phyloP scores from a whole-genome alignment of 2,888 invertebrate genomes.

The Netelia inedita region DNA sequence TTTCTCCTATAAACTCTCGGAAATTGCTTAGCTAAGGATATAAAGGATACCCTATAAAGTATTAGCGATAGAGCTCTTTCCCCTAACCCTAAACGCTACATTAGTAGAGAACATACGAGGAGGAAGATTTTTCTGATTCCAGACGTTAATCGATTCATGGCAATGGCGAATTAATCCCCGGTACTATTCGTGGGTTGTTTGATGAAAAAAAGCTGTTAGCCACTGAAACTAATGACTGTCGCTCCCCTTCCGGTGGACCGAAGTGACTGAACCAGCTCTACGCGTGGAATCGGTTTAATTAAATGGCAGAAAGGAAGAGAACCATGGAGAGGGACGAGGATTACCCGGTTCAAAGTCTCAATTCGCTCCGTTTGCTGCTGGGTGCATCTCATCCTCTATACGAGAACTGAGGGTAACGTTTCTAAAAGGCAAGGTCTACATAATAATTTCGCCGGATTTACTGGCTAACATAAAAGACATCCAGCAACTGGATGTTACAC shows the following conservation, averaged over 20 bases:
- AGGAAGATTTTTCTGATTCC: neutral
- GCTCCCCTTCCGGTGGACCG: neutral
- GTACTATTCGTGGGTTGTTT: neutral
- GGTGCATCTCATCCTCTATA: neutral
- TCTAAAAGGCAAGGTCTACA: neutral
- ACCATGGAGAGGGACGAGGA: conserved; percentile 2
- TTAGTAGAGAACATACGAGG: neutral
- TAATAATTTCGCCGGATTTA: neutral
- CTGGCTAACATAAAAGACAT: neutral
- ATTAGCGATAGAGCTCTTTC: neutral
- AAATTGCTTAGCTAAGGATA: too few species aligned
- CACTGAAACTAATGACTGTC: neutral
- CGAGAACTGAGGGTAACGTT: neutral
- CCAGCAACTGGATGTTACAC: neutral
- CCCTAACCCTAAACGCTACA: neutral
- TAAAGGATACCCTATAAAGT: too few species aligned
- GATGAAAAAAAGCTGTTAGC: neutral
- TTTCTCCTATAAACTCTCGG: too few species aligned
- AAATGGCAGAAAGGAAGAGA: conserved; percentile 7
- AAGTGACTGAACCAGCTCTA: neutral
- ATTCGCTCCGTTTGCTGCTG: neutral
- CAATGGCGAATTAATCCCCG: neutral
- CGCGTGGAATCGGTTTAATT: conserved; percentile 24
- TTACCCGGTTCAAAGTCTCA: neutral
- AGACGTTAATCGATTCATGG: neutral